A percentile compares a stretch with the other conserved stretches of the same genome.
phyloP scores from a whole-genome alignment of 2,888 invertebrate genomes.

The Sceliomorpha sp. region DNA sequence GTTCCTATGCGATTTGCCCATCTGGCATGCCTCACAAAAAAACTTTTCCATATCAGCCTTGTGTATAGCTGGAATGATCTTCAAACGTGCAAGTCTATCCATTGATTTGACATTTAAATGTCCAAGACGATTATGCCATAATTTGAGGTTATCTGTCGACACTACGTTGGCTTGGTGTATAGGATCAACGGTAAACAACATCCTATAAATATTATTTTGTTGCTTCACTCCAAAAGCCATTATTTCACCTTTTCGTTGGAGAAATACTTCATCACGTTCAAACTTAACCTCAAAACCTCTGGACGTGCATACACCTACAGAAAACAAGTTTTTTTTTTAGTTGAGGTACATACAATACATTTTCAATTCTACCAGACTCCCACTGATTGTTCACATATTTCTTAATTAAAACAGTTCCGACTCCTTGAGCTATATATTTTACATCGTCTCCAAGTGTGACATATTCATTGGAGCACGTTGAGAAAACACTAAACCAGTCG shows the following conservation, averaged over 20 bases:
- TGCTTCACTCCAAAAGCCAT: constrained; percentile 9
- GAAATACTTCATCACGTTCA: not conserved
- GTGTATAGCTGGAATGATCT: too few species aligned
- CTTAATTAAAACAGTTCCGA: constrained; percentile 2
- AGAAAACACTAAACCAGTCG: constrained; percentile 6
- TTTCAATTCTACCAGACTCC: constrained; percentile 47
- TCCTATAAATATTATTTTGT: too few species aligned
- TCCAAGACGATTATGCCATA: too few species aligned
- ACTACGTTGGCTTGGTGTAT: too few species aligned
- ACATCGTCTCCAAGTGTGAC: not conserved
- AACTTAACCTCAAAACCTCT: constrained; percentile 39
- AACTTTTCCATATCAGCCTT: too few species aligned
- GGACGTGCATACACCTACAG: constrained; percentile 51
- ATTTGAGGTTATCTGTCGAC: too few species aligned
- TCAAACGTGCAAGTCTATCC: too few species aligned
- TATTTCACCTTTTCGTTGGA: not conserved
- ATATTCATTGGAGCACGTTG: not conserved
- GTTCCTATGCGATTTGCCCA: constrained; percentile 10
- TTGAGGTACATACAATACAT: constrained; percentile 61
- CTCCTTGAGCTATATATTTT: not conserved
- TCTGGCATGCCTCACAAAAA: not conserved
- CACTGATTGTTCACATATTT: constrained; percentile 26
- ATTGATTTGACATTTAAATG: too few species aligned
- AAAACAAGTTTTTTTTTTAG: constrained; percentile 60
- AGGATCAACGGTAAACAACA: too few species aligned